A percentile compares a stretch with the other conserved stretches of the same genome.
phyloP scores from a whole-genome alignment of 2,888 invertebrate species.

The Andricus quercusramuli region DNA sequence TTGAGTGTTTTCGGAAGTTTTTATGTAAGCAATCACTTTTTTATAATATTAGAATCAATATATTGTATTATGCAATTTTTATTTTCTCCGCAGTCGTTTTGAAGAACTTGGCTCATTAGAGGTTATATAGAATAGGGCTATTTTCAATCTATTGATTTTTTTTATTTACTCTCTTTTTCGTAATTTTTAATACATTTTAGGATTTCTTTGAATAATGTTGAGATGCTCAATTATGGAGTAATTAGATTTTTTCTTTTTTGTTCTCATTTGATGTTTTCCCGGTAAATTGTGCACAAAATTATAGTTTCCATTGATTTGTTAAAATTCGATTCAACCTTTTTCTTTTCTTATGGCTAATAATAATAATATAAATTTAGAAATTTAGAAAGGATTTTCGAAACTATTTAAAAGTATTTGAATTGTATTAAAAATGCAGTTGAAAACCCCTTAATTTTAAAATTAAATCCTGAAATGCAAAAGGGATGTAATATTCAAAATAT shows the following conservation, averaged over 20 bases:
- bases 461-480: no score
- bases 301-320: no score
- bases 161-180: constrained; percentile 1
- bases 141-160: constrained; percentile 33
- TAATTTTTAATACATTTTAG: not conserved
- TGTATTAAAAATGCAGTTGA: no score
- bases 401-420: no score
- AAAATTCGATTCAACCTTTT: no score
- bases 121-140: constrained; percentile 24
- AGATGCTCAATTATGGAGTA: not conserved
- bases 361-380: no score
- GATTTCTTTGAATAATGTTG: not conserved
- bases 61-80: not conserved
- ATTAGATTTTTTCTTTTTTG: not conserved
- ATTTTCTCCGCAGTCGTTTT: not conserved
- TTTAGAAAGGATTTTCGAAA: no score
- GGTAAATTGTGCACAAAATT: no score
- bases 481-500: no score
- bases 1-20: not conserved
- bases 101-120: not conserved
- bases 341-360: no score
- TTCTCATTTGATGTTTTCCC: no score
- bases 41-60: not conserved
- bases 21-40: not conserved
- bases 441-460: no score